Conservation (phyloP, 1,140 invertebrate genomes). For the Protaetia brevitarsis region DNA sequence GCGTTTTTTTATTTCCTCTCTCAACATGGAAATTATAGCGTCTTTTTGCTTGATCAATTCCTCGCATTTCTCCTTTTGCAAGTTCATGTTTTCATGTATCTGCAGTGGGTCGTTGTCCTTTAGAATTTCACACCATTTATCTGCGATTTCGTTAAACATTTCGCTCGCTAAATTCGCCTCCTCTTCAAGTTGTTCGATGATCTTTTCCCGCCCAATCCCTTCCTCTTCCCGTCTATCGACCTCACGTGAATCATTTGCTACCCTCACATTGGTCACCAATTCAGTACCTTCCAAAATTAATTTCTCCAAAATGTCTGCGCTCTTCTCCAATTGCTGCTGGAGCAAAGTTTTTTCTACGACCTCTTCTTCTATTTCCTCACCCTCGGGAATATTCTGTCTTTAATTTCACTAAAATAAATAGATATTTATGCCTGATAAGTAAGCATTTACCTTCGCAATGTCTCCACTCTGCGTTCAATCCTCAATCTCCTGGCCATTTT, state of each 20-base stretch:
- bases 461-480: constrained; percentile 58
- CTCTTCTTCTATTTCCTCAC: constrained; percentile 37
- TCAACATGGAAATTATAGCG: constrained; percentile 69
- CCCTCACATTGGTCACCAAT: constrained; percentile 67
- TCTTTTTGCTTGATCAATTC: constrained; percentile 75
- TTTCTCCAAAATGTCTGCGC: constrained; percentile 57
- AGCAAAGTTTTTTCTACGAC: constrained; percentile 49
- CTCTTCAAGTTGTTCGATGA: constrained; percentile 63
- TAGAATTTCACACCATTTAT: constrained; percentile 69
- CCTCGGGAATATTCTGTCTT: constrained; percentile 31
- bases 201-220: constrained; percentile 47
- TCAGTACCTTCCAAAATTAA: constrained; percentile 65
- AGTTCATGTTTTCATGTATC: constrained; percentile 66
- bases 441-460: constrained; percentile 59
- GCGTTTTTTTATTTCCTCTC: constrained; percentile 67
- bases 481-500: constrained; percentile 60
- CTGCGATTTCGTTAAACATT: constrained; percentile 68
- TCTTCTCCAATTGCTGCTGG: constrained; percentile 58
- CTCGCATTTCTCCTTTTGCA: constrained; percentile 70
- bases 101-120: constrained; percentile 74
- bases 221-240: constrained; percentile 55
- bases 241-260: constrained; percentile 71
- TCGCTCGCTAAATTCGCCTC: constrained; percentile 61
- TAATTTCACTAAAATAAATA: not conserved
- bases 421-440: too few species aligned